Evolutionary conservation across 2,888 invertebrate species (phyloP).

Genomic region (Troides helena): DNA sequence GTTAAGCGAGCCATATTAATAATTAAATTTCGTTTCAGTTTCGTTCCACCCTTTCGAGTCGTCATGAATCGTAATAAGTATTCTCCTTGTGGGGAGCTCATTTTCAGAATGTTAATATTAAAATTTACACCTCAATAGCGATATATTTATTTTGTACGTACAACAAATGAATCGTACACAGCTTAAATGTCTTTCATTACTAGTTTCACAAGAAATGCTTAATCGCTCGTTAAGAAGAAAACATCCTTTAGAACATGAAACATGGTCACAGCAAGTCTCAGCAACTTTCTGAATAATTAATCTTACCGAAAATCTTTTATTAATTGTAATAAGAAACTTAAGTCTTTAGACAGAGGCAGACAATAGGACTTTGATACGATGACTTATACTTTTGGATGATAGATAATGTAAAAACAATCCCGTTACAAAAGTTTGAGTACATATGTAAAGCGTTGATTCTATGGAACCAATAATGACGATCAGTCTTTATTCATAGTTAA

Average conservation of each 20-base stretch:
- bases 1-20: constrained; percentile 16
- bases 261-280: constrained; percentile 12
- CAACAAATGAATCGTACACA: background rate
- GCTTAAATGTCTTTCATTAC: background rate
- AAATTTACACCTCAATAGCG: background rate
- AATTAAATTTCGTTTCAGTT: constrained; percentile 16
- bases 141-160: background rate
- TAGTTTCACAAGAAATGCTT: constrained; percentile 3
- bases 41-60: constrained; percentile 18
- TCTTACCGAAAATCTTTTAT: constrained; percentile 16
- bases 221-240: constrained; percentile 5
- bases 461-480: background rate
- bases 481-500: background rate
- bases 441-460: no score
- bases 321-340: constrained; percentile 7
- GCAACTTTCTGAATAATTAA: constrained; percentile 19
- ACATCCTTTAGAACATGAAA: constrained; percentile 10
- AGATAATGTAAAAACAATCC: background rate
- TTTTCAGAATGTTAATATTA: background rate
- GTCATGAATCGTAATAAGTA: constrained; percentile 19
- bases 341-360: background rate
- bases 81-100: background rate
- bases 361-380: constrained; percentile 2
- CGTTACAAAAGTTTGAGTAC: background rate
- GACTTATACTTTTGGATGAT: background rate